Conservation (phyloP, 2,888 invertebrate genomes). For the Andricus quercusramuli region DNA sequence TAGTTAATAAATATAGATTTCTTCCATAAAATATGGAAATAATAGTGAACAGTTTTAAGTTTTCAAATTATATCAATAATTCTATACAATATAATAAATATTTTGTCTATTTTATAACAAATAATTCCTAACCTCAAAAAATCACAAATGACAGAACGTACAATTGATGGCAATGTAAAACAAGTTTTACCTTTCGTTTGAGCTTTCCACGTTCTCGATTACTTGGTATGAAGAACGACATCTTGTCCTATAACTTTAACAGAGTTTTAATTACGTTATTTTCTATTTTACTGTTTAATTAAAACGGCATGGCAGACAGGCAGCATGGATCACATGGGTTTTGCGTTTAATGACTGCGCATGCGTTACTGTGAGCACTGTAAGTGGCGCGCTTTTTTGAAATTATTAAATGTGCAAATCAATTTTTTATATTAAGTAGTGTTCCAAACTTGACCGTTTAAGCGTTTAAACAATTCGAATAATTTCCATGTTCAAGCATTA, state of each 20-base stretch:
- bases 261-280: neutral
- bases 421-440: too few species aligned
- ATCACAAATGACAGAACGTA: neutral
- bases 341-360: too few species aligned
- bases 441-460: too few species aligned
- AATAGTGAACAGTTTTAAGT: neutral
- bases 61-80: neutral
- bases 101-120: too few species aligned
- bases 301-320: too few species aligned
- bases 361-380: too few species aligned
- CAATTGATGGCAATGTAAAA: neutral
- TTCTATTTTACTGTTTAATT: neutral
- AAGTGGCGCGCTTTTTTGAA: too few species aligned
- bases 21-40: neutral
- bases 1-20: neutral
- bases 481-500: too few species aligned
- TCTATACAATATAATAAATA: too few species aligned
- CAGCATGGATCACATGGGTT: too few species aligned
- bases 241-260: constrained; percentile 47
- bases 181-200: constrained; percentile 62
- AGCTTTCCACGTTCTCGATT: constrained; percentile 57
- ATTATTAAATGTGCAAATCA: too few species aligned
- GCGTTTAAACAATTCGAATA: too few species aligned
- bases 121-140: constrained; percentile 26
- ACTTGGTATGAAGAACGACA: constrained; percentile 74